Conservation (phyloP, 2,113 vertebrate genomes). For the Heptranchias perlo region DNA sequence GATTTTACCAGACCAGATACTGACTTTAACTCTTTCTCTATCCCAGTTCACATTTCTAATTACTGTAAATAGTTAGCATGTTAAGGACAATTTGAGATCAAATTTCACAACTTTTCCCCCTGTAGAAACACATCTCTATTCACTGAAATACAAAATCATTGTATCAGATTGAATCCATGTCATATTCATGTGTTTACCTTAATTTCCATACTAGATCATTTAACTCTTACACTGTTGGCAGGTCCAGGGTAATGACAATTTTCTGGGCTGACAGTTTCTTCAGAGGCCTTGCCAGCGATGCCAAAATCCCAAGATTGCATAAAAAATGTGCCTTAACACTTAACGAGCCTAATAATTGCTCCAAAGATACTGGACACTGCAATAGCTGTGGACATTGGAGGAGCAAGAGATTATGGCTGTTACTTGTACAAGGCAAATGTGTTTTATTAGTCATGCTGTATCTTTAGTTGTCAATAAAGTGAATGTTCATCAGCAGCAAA, state of each 20-base stretch:
- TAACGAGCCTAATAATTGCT: neutral
- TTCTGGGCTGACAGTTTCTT: neutral
- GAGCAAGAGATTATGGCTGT: neutral
- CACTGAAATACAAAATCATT: neutral
- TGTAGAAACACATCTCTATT: no score
- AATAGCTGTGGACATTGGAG: neutral
- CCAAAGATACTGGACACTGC: neutral
- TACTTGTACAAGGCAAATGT: neutral
- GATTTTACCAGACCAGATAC: neutral
- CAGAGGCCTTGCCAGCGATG: neutral
- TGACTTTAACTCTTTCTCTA: conserved; percentile 16
- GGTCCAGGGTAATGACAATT: neutral
- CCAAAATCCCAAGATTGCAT: neutral
- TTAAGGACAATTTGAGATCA: neutral
- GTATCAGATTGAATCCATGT: neutral
- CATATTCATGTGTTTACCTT: neutral
- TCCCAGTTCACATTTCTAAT: neutral
- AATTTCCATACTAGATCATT: neutral
- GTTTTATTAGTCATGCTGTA: neutral
- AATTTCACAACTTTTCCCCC: neutral
- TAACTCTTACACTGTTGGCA: neutral
- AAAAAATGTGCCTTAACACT: neutral
- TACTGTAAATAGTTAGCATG: neutral
- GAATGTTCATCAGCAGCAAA: neutral
- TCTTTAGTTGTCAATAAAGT: neutral